Evolutionary conservation across 2,888 invertebrate species (phyloP), one percentile per base, ranked within the genome.

Genomic region (Liopterus haemorrhoidalis): DNA sequence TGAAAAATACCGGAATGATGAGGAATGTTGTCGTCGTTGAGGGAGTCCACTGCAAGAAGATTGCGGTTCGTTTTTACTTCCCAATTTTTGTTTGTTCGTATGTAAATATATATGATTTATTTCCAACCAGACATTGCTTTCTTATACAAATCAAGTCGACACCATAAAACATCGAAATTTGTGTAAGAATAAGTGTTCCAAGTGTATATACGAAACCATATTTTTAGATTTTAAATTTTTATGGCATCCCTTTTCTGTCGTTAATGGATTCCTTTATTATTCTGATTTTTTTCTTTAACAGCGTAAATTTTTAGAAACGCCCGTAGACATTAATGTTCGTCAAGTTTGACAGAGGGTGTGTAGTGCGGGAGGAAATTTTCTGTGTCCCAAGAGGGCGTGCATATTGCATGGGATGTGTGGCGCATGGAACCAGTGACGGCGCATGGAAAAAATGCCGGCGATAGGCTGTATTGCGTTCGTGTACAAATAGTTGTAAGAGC

Each of bases 111-210:
- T n/a, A n/a, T n/a, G n/a, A n/a, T n/a, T n/a, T n/a, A n/a, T n/a
- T n/a, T n/a, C n/a, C n/a, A n/a, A n/a, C n/a, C n/a, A n/a, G n/a
- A n/a, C n/a, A n/a, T n/a, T n/a, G n/a, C n/a, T n/a, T n/a, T 54
- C 54, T 54, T 49, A 57, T 57, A 57, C 55, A 55, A 55, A 56
- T 55, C 50, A 54, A 52, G 48, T 48, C 44, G 49, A 49, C 49
- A 50, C 47, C 51, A 53, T 50, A 53, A 55, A 52, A 46, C 45
- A 45, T 46, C 42, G 42, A 51, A 54, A 57, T 56, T 56, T 54
- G 53, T 55, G 52, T 54, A 52, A 52, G 53, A 49, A 51, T 48
- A 42, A 38, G 37, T 48, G 48, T 40, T 44, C 41, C 48, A 43
- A 39, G 28, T 35, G 35, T 46, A 50, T 51, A 42, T 47, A 46